A percentile compares a stretch with the other conserved stretches of the same genome.
Conservation (phyloP, 1,140 invertebrate genomes). For the Sogatella furcifera region DNA sequence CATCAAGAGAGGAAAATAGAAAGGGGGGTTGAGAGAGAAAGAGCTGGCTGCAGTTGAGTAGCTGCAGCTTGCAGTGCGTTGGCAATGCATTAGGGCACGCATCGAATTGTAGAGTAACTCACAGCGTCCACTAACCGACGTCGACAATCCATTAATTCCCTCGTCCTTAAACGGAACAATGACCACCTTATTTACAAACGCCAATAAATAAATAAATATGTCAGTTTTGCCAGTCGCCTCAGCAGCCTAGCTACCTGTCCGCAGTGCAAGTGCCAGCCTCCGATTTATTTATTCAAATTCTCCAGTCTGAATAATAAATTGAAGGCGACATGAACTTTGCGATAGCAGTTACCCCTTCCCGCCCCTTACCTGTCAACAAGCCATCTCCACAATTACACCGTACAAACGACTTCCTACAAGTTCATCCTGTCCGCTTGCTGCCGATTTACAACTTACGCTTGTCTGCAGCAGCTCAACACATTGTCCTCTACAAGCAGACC, state of each 20-base stretch:
- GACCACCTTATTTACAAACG: slow-evolving; percentile 1
- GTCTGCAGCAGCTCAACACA: too few species aligned
- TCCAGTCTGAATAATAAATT: neutral
- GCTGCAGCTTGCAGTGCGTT: neutral
- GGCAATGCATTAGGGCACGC: neutral
- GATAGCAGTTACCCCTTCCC: too few species aligned
- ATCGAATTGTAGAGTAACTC: too few species aligned
- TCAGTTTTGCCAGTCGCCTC: neutral
- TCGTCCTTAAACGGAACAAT: slow-evolving; percentile 1
- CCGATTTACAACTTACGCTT: too few species aligned
- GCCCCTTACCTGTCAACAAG: too few species aligned
- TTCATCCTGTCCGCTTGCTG: too few species aligned
- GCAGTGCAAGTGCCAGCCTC: neutral
- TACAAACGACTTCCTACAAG: too few species aligned
- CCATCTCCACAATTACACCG: too few species aligned
- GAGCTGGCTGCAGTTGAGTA: too few species aligned
- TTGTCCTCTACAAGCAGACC: too few species aligned
- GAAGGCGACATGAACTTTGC: neutral
- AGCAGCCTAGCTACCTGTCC: neutral
- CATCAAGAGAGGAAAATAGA: neutral
- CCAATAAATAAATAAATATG: slow-evolving; percentile 2
- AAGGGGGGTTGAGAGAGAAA: neutral
- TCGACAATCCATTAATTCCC: too few species aligned
- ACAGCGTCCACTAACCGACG: too few species aligned
- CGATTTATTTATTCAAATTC: slow-evolving; percentile 2